Evolutionary conservation across 2,888 invertebrate genomes (phyloP).

Genomic region (Fragum sueziense): DNA sequence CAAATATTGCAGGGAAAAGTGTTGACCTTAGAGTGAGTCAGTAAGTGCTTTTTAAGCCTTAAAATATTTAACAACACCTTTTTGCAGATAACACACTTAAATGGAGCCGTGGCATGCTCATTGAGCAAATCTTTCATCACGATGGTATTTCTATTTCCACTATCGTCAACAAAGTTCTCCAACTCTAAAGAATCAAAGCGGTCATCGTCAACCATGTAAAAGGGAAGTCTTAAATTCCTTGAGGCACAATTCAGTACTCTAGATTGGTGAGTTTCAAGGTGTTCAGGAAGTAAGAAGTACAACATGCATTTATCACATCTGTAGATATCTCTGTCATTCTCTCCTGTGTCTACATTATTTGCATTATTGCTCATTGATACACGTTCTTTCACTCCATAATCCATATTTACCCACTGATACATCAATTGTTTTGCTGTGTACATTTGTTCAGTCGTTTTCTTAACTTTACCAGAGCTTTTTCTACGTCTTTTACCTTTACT

Average conservation of each 20-base stretch:
- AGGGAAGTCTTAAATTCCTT: not conserved
- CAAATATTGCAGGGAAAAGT: conserved; percentile 39
- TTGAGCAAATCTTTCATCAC: not conserved
- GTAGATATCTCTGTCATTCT: not conserved
- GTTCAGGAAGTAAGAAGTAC: conserved; percentile 29
- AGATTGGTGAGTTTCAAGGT: conserved; percentile 36
- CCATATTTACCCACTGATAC: not conserved
- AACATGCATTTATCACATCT: conserved; percentile 39
- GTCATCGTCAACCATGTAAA: not conserved
- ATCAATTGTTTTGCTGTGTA: not conserved
- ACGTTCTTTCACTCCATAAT: not conserved
- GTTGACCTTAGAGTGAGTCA: conserved; percentile 10
- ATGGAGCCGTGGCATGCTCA: not conserved
- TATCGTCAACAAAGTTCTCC: not conserved
- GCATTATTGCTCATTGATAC: not conserved
- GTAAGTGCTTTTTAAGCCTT: conserved; percentile 5
- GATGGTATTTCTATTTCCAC: not conserved
- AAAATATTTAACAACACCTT: not conserved
- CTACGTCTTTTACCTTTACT: not conserved
- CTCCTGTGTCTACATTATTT: not conserved
- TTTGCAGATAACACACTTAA: not conserved
- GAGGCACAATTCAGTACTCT: conserved; percentile 28
- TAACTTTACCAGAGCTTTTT: not conserved
- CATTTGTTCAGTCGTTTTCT: not conserved
- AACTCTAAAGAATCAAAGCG: not conserved